phyloP scores from a whole-genome alignment of 1,140 invertebrate genomes.

The Calycopis cecrops region DNA sequence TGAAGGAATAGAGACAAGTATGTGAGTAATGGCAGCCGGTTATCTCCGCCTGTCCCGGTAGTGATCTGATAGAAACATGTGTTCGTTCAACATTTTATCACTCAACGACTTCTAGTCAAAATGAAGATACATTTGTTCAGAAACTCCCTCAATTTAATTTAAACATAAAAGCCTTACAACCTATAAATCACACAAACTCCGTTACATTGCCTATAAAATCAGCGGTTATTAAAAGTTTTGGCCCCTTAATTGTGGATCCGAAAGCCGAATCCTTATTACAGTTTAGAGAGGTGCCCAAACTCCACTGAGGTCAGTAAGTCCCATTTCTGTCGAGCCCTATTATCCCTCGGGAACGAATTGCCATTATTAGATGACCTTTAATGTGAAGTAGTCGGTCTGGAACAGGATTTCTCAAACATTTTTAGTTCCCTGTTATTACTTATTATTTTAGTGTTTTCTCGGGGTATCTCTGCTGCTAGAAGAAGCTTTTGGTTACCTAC shows the following conservation, averaged over 20 bases:
- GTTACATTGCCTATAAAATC: conserved; percentile 23
- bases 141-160: no score
- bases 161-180: not conserved
- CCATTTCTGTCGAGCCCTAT: conserved; percentile 47
- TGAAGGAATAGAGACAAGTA: no score
- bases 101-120: no score
- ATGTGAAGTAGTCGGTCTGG: conserved; percentile 46
- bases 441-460: no score
- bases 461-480: no score
- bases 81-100: no score
- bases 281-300: conserved; percentile 16
- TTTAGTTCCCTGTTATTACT: no score
- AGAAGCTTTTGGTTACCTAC: no score
- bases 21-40: no score
- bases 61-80: no score
- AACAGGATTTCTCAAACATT: conserved; percentile 12
- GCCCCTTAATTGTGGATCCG: conserved; percentile 45
- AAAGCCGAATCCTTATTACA: conserved; percentile 44
- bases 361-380: conserved; percentile 49
- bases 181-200: conserved; percentile 21
- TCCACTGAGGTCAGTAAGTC: conserved; percentile 38
- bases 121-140: no score
- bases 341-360: conserved; percentile 49
- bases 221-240: conserved; percentile 38
- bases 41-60: no score